A percentile compares a stretch with the other conserved stretches of the same genome.
phyloP scores from a whole-genome alignment of 2,797 vertebrate species.

The Anas bahamensis region DNA sequence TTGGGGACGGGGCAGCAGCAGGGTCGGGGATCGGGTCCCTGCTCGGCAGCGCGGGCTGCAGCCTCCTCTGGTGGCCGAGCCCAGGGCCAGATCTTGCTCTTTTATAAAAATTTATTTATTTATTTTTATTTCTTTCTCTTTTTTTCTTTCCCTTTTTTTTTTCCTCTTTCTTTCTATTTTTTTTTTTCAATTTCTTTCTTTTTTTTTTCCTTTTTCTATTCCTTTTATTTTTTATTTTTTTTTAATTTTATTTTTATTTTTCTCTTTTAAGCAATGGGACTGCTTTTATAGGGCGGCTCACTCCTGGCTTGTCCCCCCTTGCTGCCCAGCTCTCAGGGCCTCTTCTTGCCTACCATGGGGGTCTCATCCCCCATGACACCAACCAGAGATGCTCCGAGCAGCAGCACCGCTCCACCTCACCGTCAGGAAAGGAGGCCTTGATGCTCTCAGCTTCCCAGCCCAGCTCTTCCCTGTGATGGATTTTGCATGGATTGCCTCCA shows the following conservation, averaged over 20 bases:
- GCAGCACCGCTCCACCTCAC: not conserved
- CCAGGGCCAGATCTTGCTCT: no score
- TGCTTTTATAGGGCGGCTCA: not conserved
- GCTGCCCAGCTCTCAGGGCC: rapidly evolving
- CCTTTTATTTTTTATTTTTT: no score
- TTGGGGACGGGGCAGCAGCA: rapidly evolving
- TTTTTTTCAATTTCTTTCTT: no score
- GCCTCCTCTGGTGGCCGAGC: conserved; percentile 74
- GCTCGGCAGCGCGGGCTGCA: not conserved
- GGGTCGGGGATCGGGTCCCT: rapidly evolving
- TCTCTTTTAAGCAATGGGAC: not conserved
- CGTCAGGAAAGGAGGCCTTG: rapidly evolving
- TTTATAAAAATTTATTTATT: no score
- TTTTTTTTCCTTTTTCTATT: not conserved
- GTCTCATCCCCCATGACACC: no score
- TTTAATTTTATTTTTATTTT: not conserved
- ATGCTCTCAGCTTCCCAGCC: not conserved
- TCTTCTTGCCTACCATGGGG: rapidly evolving
- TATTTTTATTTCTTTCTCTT: no score
- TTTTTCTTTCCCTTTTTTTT: no score
- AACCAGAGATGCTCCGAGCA: not conserved
- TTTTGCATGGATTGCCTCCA: not conserved
- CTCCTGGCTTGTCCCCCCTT: no score
- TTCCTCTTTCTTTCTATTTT: no score
- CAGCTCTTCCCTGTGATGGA: not conserved